A percentile compares a stretch with the other conserved stretches of the same genome.
Evolutionary conservation across 23 tunicate genomes (phyloP).

Genomic region (Styela plicata): DNA sequence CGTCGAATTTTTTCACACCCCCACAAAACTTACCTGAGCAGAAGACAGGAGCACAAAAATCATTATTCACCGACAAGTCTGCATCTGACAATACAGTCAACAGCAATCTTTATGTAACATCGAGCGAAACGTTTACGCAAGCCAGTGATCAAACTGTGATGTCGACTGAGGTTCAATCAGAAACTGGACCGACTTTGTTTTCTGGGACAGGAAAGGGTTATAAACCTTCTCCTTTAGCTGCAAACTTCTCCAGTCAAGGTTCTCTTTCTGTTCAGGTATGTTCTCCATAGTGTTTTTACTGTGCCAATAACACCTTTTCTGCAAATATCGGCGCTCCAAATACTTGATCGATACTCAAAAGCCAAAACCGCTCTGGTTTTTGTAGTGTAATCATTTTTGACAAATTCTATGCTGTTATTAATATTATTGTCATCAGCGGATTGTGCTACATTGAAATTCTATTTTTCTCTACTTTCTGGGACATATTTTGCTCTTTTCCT

Average conservation of each 20-base stretch:
- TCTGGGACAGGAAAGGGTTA: background rate
- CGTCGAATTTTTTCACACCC: background rate
- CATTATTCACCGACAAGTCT: background rate
- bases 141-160: background rate
- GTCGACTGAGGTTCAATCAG: background rate
- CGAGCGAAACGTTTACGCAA: background rate
- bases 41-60: background rate
- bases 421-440: too few relatives aligned
- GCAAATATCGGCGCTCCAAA: too few relatives aligned
- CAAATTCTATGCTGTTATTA: too few relatives aligned
- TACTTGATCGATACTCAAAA: too few relatives aligned
- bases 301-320: too few relatives aligned
- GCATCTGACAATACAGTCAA: background rate
- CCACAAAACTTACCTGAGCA: background rate
- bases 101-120: slow-evolving; percentile 1
- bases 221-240: background rate
- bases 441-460: too few relatives aligned
- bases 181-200: background rate
- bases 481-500: too few relatives aligned
- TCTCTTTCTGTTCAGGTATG: background rate
- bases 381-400: too few relatives aligned
- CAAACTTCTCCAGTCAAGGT: background rate
- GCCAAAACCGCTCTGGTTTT: too few relatives aligned
- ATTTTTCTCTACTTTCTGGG: too few relatives aligned
- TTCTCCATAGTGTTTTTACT: background rate